Evolutionary conservation across 2,797 vertebrate genomes (phyloP), one percentile per base, ranked within the genome.

Genomic region (Pangasius krempfi): DNA sequence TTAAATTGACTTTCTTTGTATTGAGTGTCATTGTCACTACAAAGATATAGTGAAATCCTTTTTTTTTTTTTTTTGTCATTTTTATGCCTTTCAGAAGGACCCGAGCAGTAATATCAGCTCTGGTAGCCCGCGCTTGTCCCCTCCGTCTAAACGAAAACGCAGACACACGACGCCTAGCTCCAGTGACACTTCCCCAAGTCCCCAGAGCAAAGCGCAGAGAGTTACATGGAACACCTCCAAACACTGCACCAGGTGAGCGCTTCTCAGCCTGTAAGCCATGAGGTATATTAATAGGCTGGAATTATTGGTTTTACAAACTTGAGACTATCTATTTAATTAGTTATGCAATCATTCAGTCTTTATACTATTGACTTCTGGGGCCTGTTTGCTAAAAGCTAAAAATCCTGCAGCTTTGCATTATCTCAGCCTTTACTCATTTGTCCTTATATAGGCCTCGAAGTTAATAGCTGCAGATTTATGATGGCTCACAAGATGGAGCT

Each of bases 131-230:
- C 96, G 97, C 89, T 92, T 98, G 94, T 97, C 97, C 91, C 98
- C 98, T 68, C 98, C 98, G 2, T 95, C 97, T 84, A 99, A 99
- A 95, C 96, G 98, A 90, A 97, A 96, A 84, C 97, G 98, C 92
- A 96, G 98, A 92, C 97, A 98, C 94, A 95, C 94, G 20, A 97
- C 98, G 93, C 97, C 97, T 91, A 97, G 98, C 95, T 98, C 97
- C 92, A 99, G 97, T 91, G 98, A 99, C 94, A 99, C 97, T 93
- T 98, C 98, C 8, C 96, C 95, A 27, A 98, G 98, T 92, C 96
- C 98, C 79, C 97, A 97, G 95, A 96, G 95, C 91, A 96, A 97
- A 95, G 96, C 96, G 91, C 98, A 97, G 94, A 96, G 98, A 95
- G 97, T 98, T 94, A 97, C 97, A 95, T 99, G 98, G 98, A 97